These are phyloP conservation scores for Megaceryle torquata DNA, from an alignment of 2,113 vertebrate species.

Conservation along the genomic window DNA sequence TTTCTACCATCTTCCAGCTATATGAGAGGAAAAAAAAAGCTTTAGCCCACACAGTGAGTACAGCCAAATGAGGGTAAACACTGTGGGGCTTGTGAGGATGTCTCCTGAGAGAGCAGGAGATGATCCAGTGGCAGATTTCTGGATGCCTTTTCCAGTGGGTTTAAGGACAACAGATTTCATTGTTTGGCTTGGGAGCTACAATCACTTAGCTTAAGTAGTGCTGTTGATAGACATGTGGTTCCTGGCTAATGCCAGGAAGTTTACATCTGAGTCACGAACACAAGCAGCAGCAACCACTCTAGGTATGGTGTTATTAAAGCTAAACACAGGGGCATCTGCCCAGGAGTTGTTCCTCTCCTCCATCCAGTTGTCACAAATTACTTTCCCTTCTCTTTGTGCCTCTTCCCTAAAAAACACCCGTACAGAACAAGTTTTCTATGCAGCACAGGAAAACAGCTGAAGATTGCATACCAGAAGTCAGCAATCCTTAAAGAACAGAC, in stretches of 20 bases:
- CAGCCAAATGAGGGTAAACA: not conserved
- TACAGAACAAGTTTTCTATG: not conserved
- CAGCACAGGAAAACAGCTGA: not conserved
- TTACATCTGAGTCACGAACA: not conserved
- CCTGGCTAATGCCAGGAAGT: not conserved
- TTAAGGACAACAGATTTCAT: conserved; percentile 8
- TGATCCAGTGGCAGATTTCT: not conserved
- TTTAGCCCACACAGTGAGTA: not conserved
- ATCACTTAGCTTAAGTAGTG: conserved; percentile 19
- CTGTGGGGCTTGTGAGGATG: not conserved
- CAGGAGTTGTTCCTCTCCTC: not conserved
- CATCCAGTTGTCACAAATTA: not conserved
- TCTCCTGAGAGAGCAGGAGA: not conserved
- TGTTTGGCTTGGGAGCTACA: conserved; percentile 26
- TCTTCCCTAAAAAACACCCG: not conserved
- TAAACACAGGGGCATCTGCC: not conserved
- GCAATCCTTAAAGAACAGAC: not conserved
- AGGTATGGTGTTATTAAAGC: not conserved
- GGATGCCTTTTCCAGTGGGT: not conserved
- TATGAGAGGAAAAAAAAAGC: not conserved
- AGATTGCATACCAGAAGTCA: not conserved
- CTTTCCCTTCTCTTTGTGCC: not conserved
- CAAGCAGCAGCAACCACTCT: not conserved
- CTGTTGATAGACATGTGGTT: not conserved
- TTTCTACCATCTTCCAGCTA: not conserved